phyloP scores from a whole-genome alignment of 1,140 invertebrate species.

The Tetragnatha versicolor region DNA sequence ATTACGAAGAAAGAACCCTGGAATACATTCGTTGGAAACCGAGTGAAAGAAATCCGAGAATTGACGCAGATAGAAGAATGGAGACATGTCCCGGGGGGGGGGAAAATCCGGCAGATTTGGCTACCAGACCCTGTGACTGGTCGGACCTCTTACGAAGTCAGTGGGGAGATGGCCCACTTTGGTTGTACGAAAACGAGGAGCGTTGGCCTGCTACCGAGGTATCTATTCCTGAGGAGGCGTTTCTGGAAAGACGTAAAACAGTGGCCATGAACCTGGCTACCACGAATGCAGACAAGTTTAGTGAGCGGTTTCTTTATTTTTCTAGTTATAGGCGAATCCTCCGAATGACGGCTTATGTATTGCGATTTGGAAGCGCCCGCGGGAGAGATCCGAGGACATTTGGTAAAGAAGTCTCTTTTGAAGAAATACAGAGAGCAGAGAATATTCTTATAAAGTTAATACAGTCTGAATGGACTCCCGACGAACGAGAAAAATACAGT shows the following conservation, averaged over 20 bases:
- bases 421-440: conserved; percentile 24
- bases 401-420: neutral
- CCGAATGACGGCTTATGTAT: neutral
- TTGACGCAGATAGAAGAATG: neutral
- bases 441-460: conserved; percentile 6
- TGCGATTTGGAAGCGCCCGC: conserved; percentile 4
- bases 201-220: conserved; percentile 1
- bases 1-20: too few species aligned
- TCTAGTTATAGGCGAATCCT: conserved; percentile 9
- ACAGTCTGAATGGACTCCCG: conserved; percentile 15
- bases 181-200: neutral
- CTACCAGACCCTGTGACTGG: conserved; percentile 13
- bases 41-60: too few species aligned
- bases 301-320: conserved; percentile 18
- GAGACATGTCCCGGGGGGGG: neutral
- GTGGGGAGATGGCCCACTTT: neutral
- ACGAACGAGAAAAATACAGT: neutral
- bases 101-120: neutral
- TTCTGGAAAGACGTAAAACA: conserved; percentile 30
- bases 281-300: neutral
- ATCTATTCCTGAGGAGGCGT: neutral
- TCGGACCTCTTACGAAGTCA: neutral
- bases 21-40: too few species aligned
- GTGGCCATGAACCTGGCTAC: neutral
- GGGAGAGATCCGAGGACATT: neutral